Evolutionary conservation across 2,888 invertebrate species (phyloP).

Genomic region (Cepaea hortensis): DNA sequence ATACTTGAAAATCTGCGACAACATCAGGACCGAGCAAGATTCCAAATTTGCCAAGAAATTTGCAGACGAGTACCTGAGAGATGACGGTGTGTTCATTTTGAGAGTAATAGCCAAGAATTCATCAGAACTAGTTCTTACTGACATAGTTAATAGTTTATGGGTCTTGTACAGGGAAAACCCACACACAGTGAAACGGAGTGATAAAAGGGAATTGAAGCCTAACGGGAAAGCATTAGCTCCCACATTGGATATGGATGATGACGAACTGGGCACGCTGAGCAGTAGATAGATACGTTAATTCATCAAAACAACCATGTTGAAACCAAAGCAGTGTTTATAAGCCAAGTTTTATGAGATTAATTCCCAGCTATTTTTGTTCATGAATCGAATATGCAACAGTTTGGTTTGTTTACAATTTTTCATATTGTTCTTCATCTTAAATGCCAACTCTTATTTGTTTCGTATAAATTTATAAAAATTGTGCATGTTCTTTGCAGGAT

Average conservation of each 20-base stretch:
- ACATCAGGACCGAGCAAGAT: constrained; percentile 63
- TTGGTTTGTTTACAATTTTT: too few relatives aligned
- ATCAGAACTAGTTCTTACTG: constrained; percentile 67
- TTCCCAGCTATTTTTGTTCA: too few relatives aligned
- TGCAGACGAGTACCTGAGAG: constrained; percentile 66
- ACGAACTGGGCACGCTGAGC: background rate
- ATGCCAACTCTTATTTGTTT: too few relatives aligned
- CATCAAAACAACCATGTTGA: background rate
- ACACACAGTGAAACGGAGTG: constrained; percentile 7
- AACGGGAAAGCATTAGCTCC: constrained; percentile 21
- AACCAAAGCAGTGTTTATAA: too few relatives aligned
- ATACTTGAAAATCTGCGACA: constrained; percentile 64
- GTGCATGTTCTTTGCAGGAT: too few relatives aligned
- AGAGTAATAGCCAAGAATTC: constrained; percentile 66
- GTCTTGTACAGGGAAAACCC: constrained; percentile 62
- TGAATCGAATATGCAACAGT: too few relatives aligned
- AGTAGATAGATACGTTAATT: background rate
- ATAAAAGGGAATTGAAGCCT: constrained; percentile 10
- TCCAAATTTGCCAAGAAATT: constrained; percentile 64
- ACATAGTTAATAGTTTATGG: constrained; percentile 66
- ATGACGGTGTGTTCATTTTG: constrained; percentile 69
- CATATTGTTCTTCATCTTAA: too few relatives aligned
- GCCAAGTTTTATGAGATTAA: too few relatives aligned
- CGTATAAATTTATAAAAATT: too few relatives aligned
- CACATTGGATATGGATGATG: constrained; percentile 28